Percentiles rank a stretch among this genome's conserved stretches.
These are phyloP conservation scores for Heteromurus nitidus DNA, from an alignment of 2,888 invertebrate genomes.

Conservation along the genomic window DNA sequence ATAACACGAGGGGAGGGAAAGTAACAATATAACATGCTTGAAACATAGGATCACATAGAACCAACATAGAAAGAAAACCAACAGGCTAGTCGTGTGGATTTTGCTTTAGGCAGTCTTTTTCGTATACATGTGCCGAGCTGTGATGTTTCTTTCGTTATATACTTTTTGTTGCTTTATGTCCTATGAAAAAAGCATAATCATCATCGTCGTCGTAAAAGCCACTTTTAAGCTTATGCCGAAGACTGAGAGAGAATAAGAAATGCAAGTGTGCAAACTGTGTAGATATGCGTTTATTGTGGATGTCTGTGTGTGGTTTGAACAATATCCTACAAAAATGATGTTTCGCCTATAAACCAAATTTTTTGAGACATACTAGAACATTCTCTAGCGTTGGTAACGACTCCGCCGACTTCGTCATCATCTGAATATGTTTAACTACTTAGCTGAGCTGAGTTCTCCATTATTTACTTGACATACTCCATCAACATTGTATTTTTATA, in stretches of 20 bases:
- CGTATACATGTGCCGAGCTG: no score
- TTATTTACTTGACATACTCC: neutral
- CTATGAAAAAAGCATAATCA: slow-evolving; percentile 21
- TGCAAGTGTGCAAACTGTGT: no score
- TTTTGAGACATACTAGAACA: slow-evolving; percentile 1
- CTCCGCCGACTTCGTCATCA: neutral
- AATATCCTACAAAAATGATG: neutral
- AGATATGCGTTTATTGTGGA: no score
- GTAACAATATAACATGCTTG: slow-evolving; percentile 49
- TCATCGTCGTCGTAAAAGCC: neutral
- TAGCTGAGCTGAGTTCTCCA: neutral
- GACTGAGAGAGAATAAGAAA: neutral
- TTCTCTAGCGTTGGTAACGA: neutral
- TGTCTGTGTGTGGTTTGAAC: neutral
- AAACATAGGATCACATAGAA: neutral
- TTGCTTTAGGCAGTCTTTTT: slow-evolving; percentile 25
- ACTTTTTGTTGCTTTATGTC: slow-evolving; percentile 6
- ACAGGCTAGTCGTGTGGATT: neutral
- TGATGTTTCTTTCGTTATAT: slow-evolving; percentile 3
- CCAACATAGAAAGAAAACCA: neutral
- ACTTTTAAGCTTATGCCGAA: neutral
- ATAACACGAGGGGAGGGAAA: slow-evolving; percentile 54
- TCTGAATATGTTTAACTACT: neutral
- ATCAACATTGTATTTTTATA: slow-evolving; percentile 26
- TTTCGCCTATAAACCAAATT: neutral